Base-by-base conservation (phyloP, 2,888 invertebrate genomes). In the Amphiduros pacificus region DNA sequence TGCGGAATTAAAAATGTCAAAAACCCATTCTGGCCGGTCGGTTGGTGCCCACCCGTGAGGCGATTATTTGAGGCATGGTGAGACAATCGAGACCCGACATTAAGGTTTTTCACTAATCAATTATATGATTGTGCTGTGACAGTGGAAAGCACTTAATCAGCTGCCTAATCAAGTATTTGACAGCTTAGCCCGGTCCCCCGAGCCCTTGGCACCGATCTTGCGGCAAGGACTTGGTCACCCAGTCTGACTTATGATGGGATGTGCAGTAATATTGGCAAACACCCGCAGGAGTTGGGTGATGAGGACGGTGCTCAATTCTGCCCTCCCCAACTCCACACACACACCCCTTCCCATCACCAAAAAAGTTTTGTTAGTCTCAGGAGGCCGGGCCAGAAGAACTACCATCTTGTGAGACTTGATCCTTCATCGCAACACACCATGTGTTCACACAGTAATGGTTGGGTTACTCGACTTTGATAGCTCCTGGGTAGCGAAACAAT, bases 1-100 rank as follows among this genome's bases (percentile, higher is more conserved):
- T n/a, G n/a, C 22, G 44, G 44, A 44, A 44, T 44, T 44, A 44
- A 44, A 44, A 44, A 22, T 44, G 44, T 44, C 44, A 44, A 44
- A 44, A 44, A 20, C 44, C 22, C 44, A 44, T 44, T 44, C 44
- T 44, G 44, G 44, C 44, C 44, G 44, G n/a, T n/a, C n/a, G n/a
- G 44, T 44, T 22, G 20, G 20, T 44, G 44, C 20, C 44, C 44
- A 17, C 44, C 44, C 20, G 20, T 20, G 44, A 44, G 20, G 20
- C 44, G 44, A 44, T 44, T 44, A 44, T 44, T n/a, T n/a, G 20
- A n/a, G 20, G 22, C 22, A n/a, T n/a, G 44, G 20, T n/a, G n/a
- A 44, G 44, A 44, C 44, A 44, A 44, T 44, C 44, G 44, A 44
- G 44, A 44, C 44, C 44, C 22, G 44, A 44, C 44, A 20, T 44